phyloP scores from a whole-genome alignment of 2,113 vertebrate genomes.

The Coracopsis vasa region DNA sequence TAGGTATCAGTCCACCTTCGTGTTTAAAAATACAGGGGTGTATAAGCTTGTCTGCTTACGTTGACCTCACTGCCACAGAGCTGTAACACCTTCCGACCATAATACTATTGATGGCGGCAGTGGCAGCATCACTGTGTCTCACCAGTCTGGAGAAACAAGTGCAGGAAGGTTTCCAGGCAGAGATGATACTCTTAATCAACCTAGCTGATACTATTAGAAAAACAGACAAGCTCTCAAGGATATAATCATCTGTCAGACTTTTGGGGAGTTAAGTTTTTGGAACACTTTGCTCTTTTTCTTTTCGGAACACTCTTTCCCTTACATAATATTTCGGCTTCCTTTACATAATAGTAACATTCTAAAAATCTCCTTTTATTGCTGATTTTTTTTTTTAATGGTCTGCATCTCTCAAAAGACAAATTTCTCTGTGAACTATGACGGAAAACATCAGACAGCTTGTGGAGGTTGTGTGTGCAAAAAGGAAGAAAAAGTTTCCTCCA shows the following conservation, averaged over 20 bases:
- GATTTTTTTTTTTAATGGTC: background rate
- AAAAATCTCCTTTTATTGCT: background rate
- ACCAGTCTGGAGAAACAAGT: background rate
- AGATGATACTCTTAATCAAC: background rate
- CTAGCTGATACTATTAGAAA: background rate
- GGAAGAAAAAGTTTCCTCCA: slow-evolving; percentile 43
- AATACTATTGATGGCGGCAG: background rate
- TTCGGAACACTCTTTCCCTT: background rate
- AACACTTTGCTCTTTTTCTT: background rate
- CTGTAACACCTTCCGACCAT: background rate
- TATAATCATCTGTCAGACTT: background rate
- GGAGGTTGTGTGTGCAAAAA: slow-evolving; percentile 28
- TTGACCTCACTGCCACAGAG: background rate
- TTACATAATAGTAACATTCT: slow-evolving; percentile 44
- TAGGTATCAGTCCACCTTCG: background rate
- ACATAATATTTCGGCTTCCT: background rate
- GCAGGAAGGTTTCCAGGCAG: background rate
- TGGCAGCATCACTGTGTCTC: background rate
- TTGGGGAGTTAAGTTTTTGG: background rate
- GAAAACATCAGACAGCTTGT: slow-evolving; percentile 51
- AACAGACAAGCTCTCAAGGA: background rate
- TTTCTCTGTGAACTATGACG: slow-evolving; percentile 1
- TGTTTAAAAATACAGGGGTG: background rate
- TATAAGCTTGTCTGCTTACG: background rate
- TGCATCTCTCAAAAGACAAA: background rate